Evolutionary conservation across 2,888 invertebrate species (phyloP).

Genomic region (Empis livida): DNA sequence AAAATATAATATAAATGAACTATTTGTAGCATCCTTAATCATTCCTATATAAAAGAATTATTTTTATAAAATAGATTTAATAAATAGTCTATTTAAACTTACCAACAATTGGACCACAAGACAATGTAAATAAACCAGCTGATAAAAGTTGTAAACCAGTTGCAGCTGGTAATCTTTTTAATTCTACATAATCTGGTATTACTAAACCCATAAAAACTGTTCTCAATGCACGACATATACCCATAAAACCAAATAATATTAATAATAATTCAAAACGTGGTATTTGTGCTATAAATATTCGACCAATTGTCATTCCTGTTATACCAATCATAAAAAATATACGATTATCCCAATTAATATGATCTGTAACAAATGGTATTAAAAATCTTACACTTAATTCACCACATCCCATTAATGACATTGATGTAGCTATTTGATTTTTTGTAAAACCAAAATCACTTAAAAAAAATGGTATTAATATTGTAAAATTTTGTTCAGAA

Average conservation of each 20-base stretch:
- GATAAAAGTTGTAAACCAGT: conserved; percentile 54
- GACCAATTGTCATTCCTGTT: conserved; percentile 49
- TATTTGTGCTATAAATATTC: conserved; percentile 44
- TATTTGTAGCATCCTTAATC: conserved; percentile 14
- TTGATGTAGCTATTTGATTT: conserved; percentile 47
- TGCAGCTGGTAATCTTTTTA: conserved; percentile 56
- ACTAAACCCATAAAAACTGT: conserved; percentile 64
- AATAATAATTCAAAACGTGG: conserved; percentile 43
- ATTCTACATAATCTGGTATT: conserved; percentile 56
- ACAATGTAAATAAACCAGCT: conserved; percentile 48
- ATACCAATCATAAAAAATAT: conserved; percentile 58
- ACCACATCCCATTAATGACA: conserved; percentile 53
- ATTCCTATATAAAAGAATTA: not conserved
- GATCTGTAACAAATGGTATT: conserved; percentile 54
- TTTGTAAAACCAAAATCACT: conserved; percentile 47
- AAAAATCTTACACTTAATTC: conserved; percentile 53
- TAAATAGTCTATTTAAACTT: conserved; percentile 20
- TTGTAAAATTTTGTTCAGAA: conserved; percentile 58
- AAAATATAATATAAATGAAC: conserved; percentile 23
- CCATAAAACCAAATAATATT: conserved; percentile 49
- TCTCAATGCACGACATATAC: conserved; percentile 55
- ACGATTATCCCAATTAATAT: conserved; percentile 56
- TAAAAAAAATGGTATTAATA: conserved; percentile 60
- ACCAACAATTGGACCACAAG: conserved; percentile 55
- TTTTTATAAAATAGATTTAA: not conserved